Percentiles rank a stretch among this genome's conserved stretches.
Evolutionary conservation across 2,113 vertebrate genomes (phyloP).

Genomic region (Paradoxurus hermaphroditus): DNA sequence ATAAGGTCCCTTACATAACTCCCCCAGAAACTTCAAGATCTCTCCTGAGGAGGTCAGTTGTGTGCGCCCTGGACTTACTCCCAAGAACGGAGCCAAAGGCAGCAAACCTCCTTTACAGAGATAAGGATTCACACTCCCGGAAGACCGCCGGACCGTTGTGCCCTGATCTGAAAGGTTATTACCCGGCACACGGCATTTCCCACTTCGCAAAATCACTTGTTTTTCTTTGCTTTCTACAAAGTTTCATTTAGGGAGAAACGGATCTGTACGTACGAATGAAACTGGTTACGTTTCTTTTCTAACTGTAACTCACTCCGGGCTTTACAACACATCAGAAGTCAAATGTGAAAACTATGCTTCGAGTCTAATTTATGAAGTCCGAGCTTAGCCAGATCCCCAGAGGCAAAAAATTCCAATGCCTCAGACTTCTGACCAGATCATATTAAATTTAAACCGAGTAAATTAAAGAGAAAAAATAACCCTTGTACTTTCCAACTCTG

Average conservation of each 20-base stretch:
- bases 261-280: background rate
- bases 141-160: conserved; percentile 4
- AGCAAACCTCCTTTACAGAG: conserved; percentile 36
- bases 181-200: background rate
- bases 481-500: background rate
- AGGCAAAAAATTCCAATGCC: background rate
- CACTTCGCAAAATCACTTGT: background rate
- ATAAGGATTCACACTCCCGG: conserved; percentile 1
- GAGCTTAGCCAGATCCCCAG: background rate
- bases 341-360: background rate
- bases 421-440: background rate
- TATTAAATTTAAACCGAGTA: background rate
- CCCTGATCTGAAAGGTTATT: background rate
- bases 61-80: conserved; percentile 12
- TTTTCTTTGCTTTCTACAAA: conserved; percentile 38
- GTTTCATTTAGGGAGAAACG: background rate
- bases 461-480: background rate
- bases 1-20: background rate
- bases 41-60: conserved; percentile 50
- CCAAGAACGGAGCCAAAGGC: conserved; percentile 38
- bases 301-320: background rate
- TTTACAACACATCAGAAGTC: background rate
- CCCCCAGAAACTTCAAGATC: conserved; percentile 20
- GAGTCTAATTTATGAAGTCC: background rate
- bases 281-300: background rate